These are phyloP conservation scores for Limosa lapponica DNA, from an alignment of 2,797 vertebrate genomes.

Conservation along the genomic window DNA sequence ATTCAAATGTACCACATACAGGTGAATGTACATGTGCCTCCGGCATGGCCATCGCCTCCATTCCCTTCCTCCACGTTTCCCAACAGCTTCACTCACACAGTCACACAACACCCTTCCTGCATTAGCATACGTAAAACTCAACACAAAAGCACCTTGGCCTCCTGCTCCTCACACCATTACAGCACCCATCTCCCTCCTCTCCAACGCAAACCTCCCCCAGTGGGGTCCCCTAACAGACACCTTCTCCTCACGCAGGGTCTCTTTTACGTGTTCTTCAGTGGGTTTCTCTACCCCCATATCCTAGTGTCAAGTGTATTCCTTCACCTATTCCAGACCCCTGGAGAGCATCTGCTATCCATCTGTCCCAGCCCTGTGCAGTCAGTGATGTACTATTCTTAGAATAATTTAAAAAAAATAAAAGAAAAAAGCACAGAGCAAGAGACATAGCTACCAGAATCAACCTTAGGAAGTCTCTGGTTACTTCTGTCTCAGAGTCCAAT, in stretches of 20 bases:
- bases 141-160: not conserved
- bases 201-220: not conserved
- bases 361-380: not conserved
- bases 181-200: not conserved
- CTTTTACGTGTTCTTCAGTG: not conserved
- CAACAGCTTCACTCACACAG: rapidly evolving
- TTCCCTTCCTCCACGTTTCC: not conserved
- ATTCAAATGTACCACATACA: not conserved
- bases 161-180: not conserved
- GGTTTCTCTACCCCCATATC: not conserved
- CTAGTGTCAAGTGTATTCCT: not conserved
- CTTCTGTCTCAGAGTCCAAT: not conserved
- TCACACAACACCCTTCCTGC: not conserved
- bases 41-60: rapidly evolving
- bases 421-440: not conserved
- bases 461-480: not conserved
- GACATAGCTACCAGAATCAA: not conserved
- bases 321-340: not conserved
- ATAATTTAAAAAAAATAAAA: not conserved
- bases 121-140: not conserved
- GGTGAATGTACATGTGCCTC: not conserved
- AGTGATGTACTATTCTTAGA: not conserved
- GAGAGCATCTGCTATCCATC: not conserved
- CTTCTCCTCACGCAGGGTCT: rapidly evolving
- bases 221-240: not conserved